A percentile compares a stretch with the other conserved stretches of the same genome.
Evolutionary conservation across 2,797 vertebrate species (phyloP).

Genomic region (Acanthurus tractus): DNA sequence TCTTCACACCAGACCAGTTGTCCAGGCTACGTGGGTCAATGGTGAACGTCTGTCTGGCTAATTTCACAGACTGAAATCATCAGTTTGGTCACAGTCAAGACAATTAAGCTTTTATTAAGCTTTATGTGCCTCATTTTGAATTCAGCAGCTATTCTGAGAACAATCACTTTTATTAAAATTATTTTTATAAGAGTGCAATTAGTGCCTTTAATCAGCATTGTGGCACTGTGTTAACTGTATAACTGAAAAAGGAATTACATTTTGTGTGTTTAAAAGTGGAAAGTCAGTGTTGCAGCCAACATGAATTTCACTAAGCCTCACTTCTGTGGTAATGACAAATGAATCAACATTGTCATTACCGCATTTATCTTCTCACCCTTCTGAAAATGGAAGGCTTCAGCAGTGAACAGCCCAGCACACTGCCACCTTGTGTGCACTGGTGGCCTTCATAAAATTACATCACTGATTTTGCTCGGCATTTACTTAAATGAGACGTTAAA

Average conservation of each 20-base stretch:
- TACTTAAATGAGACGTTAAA: not conserved
- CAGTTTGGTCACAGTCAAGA: slow-evolving; percentile 57
- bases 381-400: no score
- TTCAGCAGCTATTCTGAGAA: slow-evolving; percentile 39
- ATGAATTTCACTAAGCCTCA: slow-evolving; percentile 11
- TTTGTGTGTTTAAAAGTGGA: slow-evolving; percentile 10
- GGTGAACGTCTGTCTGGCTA: slow-evolving; percentile 46
- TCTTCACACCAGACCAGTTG: not conserved
- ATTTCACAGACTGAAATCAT: slow-evolving; percentile 65
- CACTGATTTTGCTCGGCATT: not conserved
- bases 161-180: slow-evolving; percentile 26
- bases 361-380: not conserved
- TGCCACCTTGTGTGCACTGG: slow-evolving; percentile 69
- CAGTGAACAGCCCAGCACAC: slow-evolving; percentile 34
- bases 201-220: slow-evolving; percentile 41
- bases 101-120: slow-evolving; percentile 56
- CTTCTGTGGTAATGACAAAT: slow-evolving; percentile 31
- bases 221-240: slow-evolving; percentile 36
- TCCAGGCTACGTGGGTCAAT: not conserved
- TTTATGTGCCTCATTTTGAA: slow-evolving; percentile 41
- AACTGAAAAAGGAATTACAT: slow-evolving; percentile 21
- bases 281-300: slow-evolving; percentile 20
- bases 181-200: slow-evolving; percentile 35
- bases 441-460: slow-evolving; percentile 6
- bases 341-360: slow-evolving; percentile 25